Evolutionary conservation across 2,113 vertebrate species (phyloP), one percentile per base, ranked within the genome.

Genomic region (Lagopus leucura): DNA sequence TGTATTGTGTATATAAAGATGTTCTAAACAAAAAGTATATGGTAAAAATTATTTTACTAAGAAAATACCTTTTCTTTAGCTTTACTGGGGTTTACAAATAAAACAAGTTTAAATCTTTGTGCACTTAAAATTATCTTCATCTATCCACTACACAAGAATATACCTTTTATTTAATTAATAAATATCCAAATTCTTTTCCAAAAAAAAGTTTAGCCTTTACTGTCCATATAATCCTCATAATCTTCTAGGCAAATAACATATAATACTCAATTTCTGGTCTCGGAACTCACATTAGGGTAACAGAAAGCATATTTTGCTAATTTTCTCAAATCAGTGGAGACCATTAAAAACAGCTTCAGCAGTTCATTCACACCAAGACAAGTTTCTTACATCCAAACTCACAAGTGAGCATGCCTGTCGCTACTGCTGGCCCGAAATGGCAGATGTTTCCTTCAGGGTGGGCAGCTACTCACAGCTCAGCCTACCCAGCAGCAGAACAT

Each of bases 341-440:
- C 11, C 27, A 50, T n/a, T n/a, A 72, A 2, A 0, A 0, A 4
- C 21, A 5, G 2, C 69, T 89, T 61, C 43, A 63, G 32, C 6
- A 79, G 14, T 22, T 47, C 52, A 1, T 65, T 21, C 2, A 2
- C 27, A 58, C 5, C 15, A 82, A 17, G 3, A 6, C 11, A 57
- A 82, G 6, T 50, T 91, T 91, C 52, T 40, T 57, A 27, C 19
- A 47, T 55, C 16, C 10, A 69, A 55, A 87, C 22, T 5, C 32
- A 50, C 6, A 40, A 67, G 7, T 17, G 17, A 87, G 11, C 20
- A 50, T 45, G 14, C 45, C 8, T 54, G 15, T 63, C 15, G 3
- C 19, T 52, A 17, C n/a, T 43, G 36, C 19, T 50, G 50, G 75
- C 24, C 16, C 25, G 0, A 18, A 87, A 13, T 8, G 70, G 18